Evolutionary conservation across 1,140 invertebrate species (phyloP).

Genomic region (Dufourea novaeangliae): DNA sequence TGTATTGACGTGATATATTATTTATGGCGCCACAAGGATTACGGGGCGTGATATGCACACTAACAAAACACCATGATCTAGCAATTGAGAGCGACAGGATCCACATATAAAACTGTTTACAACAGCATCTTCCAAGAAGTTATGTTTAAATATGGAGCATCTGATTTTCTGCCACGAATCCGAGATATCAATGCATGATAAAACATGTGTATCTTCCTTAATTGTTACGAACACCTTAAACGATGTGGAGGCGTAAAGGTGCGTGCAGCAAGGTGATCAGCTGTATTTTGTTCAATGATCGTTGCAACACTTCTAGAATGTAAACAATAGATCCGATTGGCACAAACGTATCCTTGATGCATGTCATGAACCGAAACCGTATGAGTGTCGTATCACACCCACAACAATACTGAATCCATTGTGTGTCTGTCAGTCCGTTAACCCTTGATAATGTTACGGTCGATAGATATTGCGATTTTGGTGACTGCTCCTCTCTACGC

Average conservation of each 20-base stretch:
- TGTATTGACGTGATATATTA: constrained; percentile 44
- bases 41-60: constrained; percentile 36
- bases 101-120: constrained; percentile 5
- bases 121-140: neutral
- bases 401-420: neutral
- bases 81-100: neutral
- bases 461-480: neutral
- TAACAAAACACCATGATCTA: constrained; percentile 36
- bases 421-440: constrained; percentile 31
- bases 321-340: constrained; percentile 42
- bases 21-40: constrained; percentile 45
- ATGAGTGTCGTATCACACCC: constrained; percentile 8
- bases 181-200: neutral
- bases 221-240: constrained; percentile 12
- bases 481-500: neutral
- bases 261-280: constrained; percentile 28
- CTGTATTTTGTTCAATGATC: constrained; percentile 10
- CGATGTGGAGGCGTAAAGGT: neutral
- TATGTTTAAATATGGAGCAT: neutral
- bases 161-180: neutral
- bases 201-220: neutral
- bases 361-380: constrained; percentile 31
- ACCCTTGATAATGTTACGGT: constrained; percentile 17
- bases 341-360: constrained; percentile 11
- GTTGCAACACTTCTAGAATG: neutral